Percentiles rank a stretch among this genome's conserved stretches.
Conservation (phyloP, 2,113 vertebrate species). For the Salvelinus sp. region DNA sequence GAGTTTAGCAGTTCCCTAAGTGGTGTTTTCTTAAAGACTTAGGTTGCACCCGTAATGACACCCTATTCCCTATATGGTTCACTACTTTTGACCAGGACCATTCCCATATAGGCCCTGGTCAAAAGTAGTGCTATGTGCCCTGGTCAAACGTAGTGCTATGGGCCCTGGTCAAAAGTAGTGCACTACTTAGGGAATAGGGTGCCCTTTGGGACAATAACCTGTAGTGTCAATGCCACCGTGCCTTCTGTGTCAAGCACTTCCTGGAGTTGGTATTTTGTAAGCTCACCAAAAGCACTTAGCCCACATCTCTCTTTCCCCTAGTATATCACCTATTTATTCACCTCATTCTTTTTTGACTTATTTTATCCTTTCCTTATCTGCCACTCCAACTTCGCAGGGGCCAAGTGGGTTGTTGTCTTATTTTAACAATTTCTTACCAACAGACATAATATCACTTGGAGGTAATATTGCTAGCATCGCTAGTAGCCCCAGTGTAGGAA, state of each 20-base stretch:
- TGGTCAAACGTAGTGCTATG: too few relatives aligned
- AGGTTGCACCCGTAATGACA: too few relatives aligned
- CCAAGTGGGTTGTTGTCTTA: background rate
- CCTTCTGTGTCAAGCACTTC: conserved; percentile 83
- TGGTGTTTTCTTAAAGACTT: conserved; percentile 66
- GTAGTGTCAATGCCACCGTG: conserved; percentile 77
- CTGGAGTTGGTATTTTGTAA: conserved; percentile 75
- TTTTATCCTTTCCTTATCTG: conserved; percentile 13
- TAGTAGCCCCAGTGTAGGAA: conserved; percentile 5
- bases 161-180: too few relatives aligned
- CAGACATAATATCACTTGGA: background rate
- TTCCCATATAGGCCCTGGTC: too few relatives aligned
- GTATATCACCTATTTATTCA: background rate
- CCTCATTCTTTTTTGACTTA: background rate
- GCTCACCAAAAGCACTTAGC: conserved; percentile 80
- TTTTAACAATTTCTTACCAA: background rate
- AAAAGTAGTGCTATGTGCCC: too few relatives aligned
- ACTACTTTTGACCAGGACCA: too few relatives aligned
- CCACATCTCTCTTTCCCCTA: conserved; percentile 37
- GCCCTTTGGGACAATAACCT: too few relatives aligned
- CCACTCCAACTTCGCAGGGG: background rate
- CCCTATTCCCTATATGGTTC: too few relatives aligned
- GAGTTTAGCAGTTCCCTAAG: conserved; percentile 66
- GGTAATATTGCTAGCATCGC: conserved; percentile 32
- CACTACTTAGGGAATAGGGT: too few relatives aligned